phyloP scores from a whole-genome alignment of 92 coral and sea anemone species.

The Epizoanthus illoricatus region DNA sequence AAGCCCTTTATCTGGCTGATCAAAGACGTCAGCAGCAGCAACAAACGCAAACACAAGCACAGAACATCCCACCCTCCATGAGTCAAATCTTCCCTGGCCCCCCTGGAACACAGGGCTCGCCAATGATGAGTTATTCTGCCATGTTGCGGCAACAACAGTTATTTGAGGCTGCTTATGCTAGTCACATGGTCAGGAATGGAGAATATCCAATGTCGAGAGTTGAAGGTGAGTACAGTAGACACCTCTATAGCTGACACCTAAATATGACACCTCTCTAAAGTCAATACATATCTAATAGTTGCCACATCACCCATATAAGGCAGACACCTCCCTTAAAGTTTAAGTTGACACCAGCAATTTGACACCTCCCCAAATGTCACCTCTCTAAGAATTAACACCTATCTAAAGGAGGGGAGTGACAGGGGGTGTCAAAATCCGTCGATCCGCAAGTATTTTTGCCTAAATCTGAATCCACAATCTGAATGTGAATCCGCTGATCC shows the following conservation, averaged over 20 bases:
- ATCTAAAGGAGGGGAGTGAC: no score
- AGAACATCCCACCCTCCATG: constrained; percentile 33
- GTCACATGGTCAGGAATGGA: constrained; percentile 85
- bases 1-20: constrained; percentile 35
- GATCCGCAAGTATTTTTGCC: no score
- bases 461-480: no score
- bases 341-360: no score
- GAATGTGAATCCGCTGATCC: no score
- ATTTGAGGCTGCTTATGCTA: constrained; percentile 79
- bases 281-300: no score
- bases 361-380: no score
- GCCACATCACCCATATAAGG: no score
- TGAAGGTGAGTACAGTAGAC: constrained; percentile 60
- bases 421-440: no score
- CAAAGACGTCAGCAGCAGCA: constrained; percentile 70
- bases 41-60: constrained; percentile 44
- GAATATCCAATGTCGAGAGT: constrained; percentile 61
- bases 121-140: constrained; percentile 73
- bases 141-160: constrained; percentile 86
- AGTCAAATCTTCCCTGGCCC: constrained; percentile 42
- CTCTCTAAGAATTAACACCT: no score
- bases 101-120: constrained; percentile 65
- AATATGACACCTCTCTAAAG: neutral
- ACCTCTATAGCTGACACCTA: neutral
- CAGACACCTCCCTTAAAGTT: no score